These are phyloP conservation scores for Parus major DNA, from an alignment of 2,113 vertebrate species.

Conservation along the genomic window DNA sequence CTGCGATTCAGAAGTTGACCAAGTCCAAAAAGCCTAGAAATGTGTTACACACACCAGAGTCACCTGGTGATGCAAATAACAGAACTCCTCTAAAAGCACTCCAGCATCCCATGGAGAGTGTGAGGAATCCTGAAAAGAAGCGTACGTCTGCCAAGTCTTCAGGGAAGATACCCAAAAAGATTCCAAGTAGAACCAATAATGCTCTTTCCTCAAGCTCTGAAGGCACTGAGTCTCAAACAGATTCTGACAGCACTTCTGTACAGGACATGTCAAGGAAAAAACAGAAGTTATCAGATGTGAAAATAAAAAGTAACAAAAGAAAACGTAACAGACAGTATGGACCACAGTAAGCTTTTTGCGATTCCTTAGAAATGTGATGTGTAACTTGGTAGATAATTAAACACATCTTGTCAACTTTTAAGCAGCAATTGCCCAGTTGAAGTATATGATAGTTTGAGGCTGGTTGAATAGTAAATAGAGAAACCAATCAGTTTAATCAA, in stretches of 20 bases:
- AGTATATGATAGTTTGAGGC: neutral
- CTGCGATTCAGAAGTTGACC: neutral
- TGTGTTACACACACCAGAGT: neutral
- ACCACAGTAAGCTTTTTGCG: constrained; percentile 24
- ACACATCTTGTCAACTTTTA: neutral
- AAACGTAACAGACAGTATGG: rapidly evolving
- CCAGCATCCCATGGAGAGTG: neutral
- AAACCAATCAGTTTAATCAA: neutral
- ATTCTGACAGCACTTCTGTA: neutral
- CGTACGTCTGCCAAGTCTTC: neutral
- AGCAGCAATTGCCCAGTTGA: neutral
- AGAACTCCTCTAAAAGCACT: neutral
- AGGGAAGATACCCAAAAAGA: neutral
- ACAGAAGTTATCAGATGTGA: neutral
- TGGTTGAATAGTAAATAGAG: neutral
- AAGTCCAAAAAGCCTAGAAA: neutral
- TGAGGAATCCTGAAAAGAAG: neutral
- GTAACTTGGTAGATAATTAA: neutral
- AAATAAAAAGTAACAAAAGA: constrained; percentile 3
- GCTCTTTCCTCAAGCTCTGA: neutral
- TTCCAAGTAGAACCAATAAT: neutral
- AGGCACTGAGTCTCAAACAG: neutral
- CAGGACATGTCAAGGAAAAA: neutral
- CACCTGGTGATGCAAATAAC: neutral
- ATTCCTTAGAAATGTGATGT: neutral